Percentiles rank a stretch among this genome's conserved stretches.
phyloP scores from a whole-genome alignment of 2,797 vertebrate species.

The Botia almorhae region DNA sequence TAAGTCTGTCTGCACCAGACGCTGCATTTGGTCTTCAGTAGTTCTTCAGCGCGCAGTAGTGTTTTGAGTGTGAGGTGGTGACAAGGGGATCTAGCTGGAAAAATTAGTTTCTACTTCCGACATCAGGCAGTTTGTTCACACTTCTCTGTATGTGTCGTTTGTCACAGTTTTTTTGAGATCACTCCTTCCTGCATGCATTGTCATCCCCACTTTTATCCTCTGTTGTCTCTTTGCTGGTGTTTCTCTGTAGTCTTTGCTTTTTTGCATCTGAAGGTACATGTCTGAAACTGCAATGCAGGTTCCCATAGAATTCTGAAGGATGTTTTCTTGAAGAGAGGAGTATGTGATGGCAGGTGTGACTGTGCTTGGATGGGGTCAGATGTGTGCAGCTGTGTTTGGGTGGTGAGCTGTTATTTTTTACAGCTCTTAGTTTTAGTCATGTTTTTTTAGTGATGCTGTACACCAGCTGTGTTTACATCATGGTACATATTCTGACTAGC shows the following conservation, averaged over 20 bases:
- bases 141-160: background rate
- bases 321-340: background rate
- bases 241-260: background rate
- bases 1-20: constrained; percentile 65
- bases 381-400: constrained; percentile 23
- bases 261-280: background rate
- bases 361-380: background rate
- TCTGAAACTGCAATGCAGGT: background rate
- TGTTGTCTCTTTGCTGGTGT: background rate
- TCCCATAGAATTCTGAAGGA: background rate
- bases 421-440: background rate
- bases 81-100: background rate
- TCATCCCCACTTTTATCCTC: background rate
- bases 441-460: background rate
- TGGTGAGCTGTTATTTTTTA: background rate
- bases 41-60: constrained; percentile 11
- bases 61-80: background rate
- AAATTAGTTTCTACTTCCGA: background rate
- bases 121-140: constrained; percentile 54
- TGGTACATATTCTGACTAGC: background rate
- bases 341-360: background rate
- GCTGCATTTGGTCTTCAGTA: background rate
- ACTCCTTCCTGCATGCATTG: constrained; percentile 8
- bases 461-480: no score
- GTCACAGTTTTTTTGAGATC: background rate